phyloP scores from a whole-genome alignment of 2,888 invertebrate genomes.

The Dugesia japonica region DNA sequence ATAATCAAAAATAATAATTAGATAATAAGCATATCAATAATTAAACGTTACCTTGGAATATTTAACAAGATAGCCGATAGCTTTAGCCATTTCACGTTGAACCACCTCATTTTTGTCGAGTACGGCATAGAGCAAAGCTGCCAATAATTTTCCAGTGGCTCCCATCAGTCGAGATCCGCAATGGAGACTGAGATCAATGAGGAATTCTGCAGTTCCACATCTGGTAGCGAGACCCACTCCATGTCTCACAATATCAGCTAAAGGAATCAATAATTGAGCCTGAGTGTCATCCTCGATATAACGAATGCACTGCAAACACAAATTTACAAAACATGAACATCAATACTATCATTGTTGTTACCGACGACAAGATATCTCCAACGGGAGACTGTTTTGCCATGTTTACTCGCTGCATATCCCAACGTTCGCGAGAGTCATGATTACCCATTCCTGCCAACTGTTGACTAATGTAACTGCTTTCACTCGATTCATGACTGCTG shows the following conservation, averaged over 20 bases:
- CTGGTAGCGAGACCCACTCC: constrained; percentile 69
- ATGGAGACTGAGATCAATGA: constrained; percentile 25
- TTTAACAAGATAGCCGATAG: constrained; percentile 64
- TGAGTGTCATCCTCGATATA: constrained; percentile 46
- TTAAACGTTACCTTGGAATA: constrained; percentile 67
- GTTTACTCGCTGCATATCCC: constrained; percentile 53
- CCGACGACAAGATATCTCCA: constrained; percentile 64
- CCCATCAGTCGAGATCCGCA: constrained; percentile 27
- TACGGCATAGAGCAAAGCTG: constrained; percentile 59
- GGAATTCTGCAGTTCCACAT: constrained; percentile 41
- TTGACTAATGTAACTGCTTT: constrained; percentile 64
- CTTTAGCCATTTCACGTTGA: constrained; percentile 65
- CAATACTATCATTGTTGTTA: no score
- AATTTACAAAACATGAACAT: no score
- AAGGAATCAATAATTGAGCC: constrained; percentile 62
- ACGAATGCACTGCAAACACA: not conserved
- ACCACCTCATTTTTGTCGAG: constrained; percentile 68
- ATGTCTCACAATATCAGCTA: constrained; percentile 59
- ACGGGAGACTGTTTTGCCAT: constrained; percentile 68
- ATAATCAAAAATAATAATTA: no score
- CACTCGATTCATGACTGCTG: constrained; percentile 61
- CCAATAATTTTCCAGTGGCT: constrained; percentile 53
- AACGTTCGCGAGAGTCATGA: constrained; percentile 52
- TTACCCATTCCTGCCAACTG: constrained; percentile 54
- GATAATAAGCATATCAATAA: no score